Evolutionary conservation across 2,113 vertebrate genomes (phyloP).

Genomic region (Cyprinus carpio): DNA sequence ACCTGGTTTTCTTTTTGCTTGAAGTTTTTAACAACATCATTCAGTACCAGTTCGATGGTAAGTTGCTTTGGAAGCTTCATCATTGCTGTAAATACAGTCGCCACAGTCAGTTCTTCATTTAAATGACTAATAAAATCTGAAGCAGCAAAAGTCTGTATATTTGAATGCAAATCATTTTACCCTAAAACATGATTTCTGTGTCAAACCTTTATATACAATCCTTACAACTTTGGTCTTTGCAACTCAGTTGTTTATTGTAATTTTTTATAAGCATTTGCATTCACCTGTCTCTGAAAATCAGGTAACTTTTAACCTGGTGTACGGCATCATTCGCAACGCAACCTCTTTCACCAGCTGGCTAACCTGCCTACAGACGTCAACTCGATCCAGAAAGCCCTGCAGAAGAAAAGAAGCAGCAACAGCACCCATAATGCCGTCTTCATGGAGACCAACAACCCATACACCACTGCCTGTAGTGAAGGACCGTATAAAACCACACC

Average conservation of each 20-base stretch:
- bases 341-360: conserved; percentile 94
- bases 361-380: conserved; percentile 86
- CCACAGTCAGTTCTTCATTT: not conserved
- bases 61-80: conserved; percentile 47
- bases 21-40: conserved; percentile 99
- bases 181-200: not conserved
- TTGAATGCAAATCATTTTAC: not conserved
- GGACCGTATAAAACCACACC: conserved; percentile 60
- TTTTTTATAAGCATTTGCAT: not conserved
- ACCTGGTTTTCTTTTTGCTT: conserved; percentile 94
- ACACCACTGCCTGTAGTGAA: conserved; percentile 82
- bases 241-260: not conserved
- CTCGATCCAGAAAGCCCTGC: conserved; percentile 91
- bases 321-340: conserved; percentile 95
- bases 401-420: conserved; percentile 86
- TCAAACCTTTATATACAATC: not conserved
- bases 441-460: conserved; percentile 82
- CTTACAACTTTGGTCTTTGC: not conserved
- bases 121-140: not conserved
- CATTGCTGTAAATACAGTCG: not conserved
- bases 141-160: not conserved
- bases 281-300: conserved; percentile 55
- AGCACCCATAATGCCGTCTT: conserved; percentile 71
- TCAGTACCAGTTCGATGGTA: conserved; percentile 99
- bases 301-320: conserved; percentile 97